These are phyloP conservation scores for Procambarus virginalis DNA, from an alignment of 1,140 invertebrate species.

Conservation along the genomic window DNA sequence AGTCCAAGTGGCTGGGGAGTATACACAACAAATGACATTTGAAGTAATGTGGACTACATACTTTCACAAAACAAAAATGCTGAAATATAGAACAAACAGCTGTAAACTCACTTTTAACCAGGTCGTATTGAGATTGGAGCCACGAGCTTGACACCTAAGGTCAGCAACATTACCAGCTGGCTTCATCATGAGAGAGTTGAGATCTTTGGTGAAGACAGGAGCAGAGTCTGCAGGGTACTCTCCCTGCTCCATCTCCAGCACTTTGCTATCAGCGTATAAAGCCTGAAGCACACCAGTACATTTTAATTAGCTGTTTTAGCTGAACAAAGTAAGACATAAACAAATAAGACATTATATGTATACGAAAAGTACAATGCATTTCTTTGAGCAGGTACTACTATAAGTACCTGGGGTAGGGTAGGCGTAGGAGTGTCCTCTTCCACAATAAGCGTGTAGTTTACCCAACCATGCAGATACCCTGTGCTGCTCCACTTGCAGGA, in stretches of 20 bases:
- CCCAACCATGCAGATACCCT: conserved; percentile 71
- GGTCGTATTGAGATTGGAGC: conserved; percentile 81
- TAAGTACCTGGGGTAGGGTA: conserved; percentile 40
- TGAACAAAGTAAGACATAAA: no score
- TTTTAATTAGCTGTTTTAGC: neutral
- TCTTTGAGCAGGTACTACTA: neutral
- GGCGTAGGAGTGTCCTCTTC: conserved; percentile 22
- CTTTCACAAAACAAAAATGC: no score
- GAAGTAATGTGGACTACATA: no score
- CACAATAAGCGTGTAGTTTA: conserved; percentile 72
- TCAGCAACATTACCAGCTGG: conserved; percentile 82
- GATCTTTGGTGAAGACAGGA: conserved; percentile 76
- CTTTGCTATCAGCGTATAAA: conserved; percentile 51
- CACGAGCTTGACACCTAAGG: conserved; percentile 80
- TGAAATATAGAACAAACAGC: neutral
- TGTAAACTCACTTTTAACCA: conserved; percentile 80
- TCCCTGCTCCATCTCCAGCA: conserved; percentile 19
- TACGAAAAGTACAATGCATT: no score
- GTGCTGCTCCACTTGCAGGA: conserved; percentile 69
- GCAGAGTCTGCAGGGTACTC: conserved; percentile 49
- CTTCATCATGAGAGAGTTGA: conserved; percentile 75
- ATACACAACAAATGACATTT: no score
- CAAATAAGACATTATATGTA: no score
- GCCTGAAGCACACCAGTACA: conserved; percentile 11
- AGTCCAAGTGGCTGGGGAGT: no score